phyloP scores from a whole-genome alignment of 1,140 invertebrate species.

The Leptopilina clavipes region DNA sequence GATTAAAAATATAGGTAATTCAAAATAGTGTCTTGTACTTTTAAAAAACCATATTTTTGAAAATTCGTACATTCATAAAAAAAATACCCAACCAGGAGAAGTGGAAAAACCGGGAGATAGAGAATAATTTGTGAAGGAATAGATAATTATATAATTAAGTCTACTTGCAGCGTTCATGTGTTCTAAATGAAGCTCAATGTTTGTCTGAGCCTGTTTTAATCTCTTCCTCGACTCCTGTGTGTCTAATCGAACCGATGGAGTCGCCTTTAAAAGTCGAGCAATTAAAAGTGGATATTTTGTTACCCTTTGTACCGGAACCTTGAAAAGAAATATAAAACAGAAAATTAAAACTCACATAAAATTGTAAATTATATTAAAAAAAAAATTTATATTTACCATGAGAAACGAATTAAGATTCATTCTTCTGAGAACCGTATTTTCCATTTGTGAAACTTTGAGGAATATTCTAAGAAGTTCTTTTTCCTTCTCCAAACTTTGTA shows the following conservation, averaged over 20 bases:
- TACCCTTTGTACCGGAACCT: constrained; percentile 92
- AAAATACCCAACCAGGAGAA: no score
- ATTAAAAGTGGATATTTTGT: constrained; percentile 95
- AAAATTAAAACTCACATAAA: background rate
- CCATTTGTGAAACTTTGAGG: constrained; percentile 96
- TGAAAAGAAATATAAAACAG: constrained; percentile 41
- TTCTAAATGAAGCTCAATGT: constrained; percentile 93
- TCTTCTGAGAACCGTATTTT: constrained; percentile 91
- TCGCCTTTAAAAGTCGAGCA: constrained; percentile 93
- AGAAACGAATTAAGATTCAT: constrained; percentile 98
- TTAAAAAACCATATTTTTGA: no score
- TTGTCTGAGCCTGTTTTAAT: constrained; percentile 89
- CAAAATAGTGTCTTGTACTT: no score
- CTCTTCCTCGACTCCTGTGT: constrained; percentile 85
- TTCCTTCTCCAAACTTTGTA: constrained; percentile 95
- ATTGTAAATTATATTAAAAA: no score
- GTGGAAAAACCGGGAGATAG: no score
- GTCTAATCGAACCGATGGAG: constrained; percentile 77
- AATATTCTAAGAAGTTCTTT: constrained; percentile 96
- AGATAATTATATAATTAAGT: background rate
- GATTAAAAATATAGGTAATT: no score
- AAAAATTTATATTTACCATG: constrained; percentile 81
- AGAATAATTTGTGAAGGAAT: no score
- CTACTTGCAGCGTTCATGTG: constrained; percentile 90
- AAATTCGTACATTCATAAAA: no score